Base-by-base conservation (phyloP, 2,888 invertebrate species). In the Hyppa rectilinea region DNA sequence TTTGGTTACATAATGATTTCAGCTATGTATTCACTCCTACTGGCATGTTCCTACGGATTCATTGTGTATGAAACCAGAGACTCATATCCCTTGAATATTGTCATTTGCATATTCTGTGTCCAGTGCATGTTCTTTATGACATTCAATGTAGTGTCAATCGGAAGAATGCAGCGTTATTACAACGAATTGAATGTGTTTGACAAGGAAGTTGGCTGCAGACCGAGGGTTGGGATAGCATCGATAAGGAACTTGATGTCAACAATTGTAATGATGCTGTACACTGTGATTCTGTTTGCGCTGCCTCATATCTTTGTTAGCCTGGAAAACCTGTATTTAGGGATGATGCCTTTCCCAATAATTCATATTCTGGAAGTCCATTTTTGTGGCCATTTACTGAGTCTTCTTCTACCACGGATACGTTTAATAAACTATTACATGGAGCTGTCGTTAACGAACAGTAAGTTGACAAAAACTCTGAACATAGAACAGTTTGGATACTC, bases 381-480 rank as follows among this genome's bases (percentile, higher is more conserved):
- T 53, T 89, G 88, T 58, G 92, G 91, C 0, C 92, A 94, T 73
- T 83, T 93, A 3, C 71, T 93, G 0, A 91, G 88, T 59, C 85
- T 92, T 12, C 84, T 93, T 0, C 80, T 85, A 17, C 90, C 91
- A 1, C 84, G 93, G 45, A 62, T 94, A 45, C 89, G 87, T 56
- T 75, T 90, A 63, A 91, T 94, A 17, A 92, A 91, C 64, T 86
- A 88, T 66, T 89, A 87, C 45, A 87, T 93, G 81, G 89, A 92
- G 64, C 72, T 87, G 1, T 88, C 91, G 0, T 62, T 91, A 20
- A 83, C 85, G 29, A 86, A 81, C 58, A 63, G 75, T 10, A 83
- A 80, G 23, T 62, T 80, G 47, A 79, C 84, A 1, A 78, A 78
- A 38, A 75, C 73, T 4, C 75, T 85, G 1, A 80, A 86, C 47